Evolutionary conservation across 1,140 invertebrate genomes (phyloP), one percentile per base, ranked within the genome.

Genomic region (Ips nitidus): DNA sequence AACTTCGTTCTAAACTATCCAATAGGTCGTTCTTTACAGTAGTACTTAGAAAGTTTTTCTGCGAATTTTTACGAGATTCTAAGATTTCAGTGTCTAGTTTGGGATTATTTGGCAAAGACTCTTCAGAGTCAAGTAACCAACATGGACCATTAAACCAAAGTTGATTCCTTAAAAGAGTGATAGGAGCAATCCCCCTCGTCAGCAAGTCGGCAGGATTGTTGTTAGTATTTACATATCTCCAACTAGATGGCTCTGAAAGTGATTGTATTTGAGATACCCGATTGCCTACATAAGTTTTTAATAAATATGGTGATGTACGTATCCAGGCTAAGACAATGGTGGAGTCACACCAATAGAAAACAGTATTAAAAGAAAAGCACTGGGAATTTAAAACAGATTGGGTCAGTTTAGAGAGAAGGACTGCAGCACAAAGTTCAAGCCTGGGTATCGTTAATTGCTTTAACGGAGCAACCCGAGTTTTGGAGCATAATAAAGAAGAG

Each of bases 131-230:
- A 50, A 50, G 2, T 50, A 50, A 50, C n/a, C 47, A 50, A 50
- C 4, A 47, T 39, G 77, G 74, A n/a, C 80, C 80, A 4, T 80
- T 50, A 75, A 67, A 80, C 79, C 76, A 82, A 2, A 79, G 65
- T 0, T 52, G 45, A 60, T 72, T 57, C 50, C 74, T 52, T 60
- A 71, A 55, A 5, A 79, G 55, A 39, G 78, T 61, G 38, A n/a
- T 2, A 2, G 65, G 63, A 7, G 22, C 36, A n/a, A 50, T 36
- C 7, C 73, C 73, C 22, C 43, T 62, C 5, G 80, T 82, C 3
- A 77, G 62, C 2, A 74, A 65, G 75, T 86, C 83, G 1, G 81
- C 81, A 42, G 82, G 81, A 74, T 85, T 84, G 1, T 80, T 57
- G 37, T 62, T 52, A 1, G 79, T 74, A 6, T 65, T 53, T 0